phyloP scores from a whole-genome alignment of 1,140 invertebrate species.

The Meloidogyne chitwoodi region DNA sequence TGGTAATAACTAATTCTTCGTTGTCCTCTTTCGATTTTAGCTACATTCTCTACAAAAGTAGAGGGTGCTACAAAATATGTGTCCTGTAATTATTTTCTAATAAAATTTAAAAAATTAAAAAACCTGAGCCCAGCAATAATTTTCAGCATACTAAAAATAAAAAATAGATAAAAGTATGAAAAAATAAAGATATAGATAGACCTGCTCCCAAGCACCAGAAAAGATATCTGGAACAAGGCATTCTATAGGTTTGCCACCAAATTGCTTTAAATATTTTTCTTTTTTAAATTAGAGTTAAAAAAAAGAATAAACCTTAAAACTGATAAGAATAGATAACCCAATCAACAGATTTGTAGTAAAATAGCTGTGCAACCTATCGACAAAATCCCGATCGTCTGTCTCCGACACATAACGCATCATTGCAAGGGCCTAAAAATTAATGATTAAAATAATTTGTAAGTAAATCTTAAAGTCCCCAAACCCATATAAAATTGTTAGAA shows the following conservation, averaged over 20 bases:
- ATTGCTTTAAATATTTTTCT: conserved; percentile 42
- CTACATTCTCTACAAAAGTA: conserved; percentile 33
- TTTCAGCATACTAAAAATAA: conserved; percentile 42
- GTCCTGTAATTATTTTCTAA: conserved; percentile 16
- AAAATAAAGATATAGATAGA: conserved; percentile 21
- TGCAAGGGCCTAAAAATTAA: conserved; percentile 30
- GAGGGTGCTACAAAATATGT: conserved; percentile 42
- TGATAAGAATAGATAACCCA: conserved; percentile 42
- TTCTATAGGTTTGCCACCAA: conserved; percentile 46
- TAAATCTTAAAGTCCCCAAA: too few relatives aligned
- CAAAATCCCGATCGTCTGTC: conserved; percentile 48
- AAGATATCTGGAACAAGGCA: conserved; percentile 47
- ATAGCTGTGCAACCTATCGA: conserved; percentile 42
- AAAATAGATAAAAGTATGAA: neutral
- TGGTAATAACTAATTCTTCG: conserved; percentile 60
- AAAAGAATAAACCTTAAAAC: conserved; percentile 38
- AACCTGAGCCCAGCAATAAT: conserved; percentile 43
- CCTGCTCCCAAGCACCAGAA: conserved; percentile 46
- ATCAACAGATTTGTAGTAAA: conserved; percentile 50
- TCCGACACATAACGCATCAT: conserved; percentile 51
- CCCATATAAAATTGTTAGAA: too few relatives aligned
- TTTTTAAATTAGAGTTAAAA: neutral
- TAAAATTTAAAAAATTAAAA: neutral
- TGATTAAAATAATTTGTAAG: too few relatives aligned
- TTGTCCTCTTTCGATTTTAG: conserved; percentile 24